Conservation (phyloP, 1,140 invertebrate genomes). For the Drosophila sp. region DNA sequence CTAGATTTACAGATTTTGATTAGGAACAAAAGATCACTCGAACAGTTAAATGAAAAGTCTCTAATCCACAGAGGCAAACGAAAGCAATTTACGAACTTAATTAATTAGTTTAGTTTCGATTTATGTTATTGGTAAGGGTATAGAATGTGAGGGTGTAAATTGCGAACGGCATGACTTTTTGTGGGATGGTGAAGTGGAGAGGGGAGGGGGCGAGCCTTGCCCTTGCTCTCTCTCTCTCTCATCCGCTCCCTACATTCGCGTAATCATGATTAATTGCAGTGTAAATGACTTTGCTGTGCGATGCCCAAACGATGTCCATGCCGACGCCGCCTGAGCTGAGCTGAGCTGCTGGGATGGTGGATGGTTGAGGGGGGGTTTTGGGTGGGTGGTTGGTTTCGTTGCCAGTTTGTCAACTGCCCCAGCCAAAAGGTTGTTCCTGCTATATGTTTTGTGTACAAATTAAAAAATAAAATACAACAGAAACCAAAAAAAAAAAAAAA, state of each 20-base stretch:
- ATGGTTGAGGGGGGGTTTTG: not conserved
- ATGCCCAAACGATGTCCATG: slow-evolving; percentile 9
- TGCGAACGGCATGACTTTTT: slow-evolving; percentile 7
- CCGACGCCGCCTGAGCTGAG: not conserved
- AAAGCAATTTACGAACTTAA: too few species aligned
- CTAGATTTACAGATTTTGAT: too few species aligned
- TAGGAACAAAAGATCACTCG: too few species aligned
- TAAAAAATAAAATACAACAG: slow-evolving; percentile 38
- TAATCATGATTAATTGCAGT: slow-evolving; percentile 81
- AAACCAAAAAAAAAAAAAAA: not conserved
- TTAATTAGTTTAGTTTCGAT: too few species aligned
- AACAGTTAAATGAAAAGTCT: too few species aligned
- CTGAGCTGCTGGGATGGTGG: not conserved
- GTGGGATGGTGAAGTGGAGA: not conserved
- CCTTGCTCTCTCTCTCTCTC: not conserved
- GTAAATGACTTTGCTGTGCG: slow-evolving; percentile 65
- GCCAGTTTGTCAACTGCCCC: slow-evolving; percentile 18
- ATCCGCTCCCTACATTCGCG: slow-evolving; percentile 32
- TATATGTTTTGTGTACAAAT: slow-evolving; percentile 44
- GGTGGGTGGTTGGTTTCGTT: slow-evolving; percentile 21
- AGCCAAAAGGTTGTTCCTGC: slow-evolving; percentile 5
- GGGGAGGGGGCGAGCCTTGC: slow-evolving; percentile 11
- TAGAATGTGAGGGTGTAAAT: not conserved
- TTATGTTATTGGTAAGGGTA: not conserved
- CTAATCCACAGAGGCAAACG: too few species aligned